Percentiles rank a stretch among this genome's conserved stretches.
phyloP scores from a whole-genome alignment of 2,797 vertebrate species.

The Halcyon chelicuti region DNA sequence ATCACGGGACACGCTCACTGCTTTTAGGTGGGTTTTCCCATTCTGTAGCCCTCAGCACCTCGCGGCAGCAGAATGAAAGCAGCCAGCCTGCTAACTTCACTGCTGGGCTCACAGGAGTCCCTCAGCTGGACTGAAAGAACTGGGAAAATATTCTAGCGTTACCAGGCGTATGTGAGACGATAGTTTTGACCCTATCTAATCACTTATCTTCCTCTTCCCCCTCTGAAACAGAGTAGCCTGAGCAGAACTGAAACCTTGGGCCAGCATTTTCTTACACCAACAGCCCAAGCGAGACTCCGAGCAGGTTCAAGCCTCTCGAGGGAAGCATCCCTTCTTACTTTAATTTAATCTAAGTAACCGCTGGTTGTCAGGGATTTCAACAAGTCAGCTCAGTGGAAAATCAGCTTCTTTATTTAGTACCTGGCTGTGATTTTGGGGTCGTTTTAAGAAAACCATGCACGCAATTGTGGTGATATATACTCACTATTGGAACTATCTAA shows the following conservation, averaged over 20 bases:
- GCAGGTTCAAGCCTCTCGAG: not conserved
- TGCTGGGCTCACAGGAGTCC: not conserved
- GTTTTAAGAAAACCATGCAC: not conserved
- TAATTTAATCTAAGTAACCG: not conserved
- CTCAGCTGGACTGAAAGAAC: not conserved
- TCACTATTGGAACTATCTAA: not conserved
- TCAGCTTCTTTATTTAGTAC: not conserved
- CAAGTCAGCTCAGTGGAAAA: not conserved
- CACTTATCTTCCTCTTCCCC: not conserved
- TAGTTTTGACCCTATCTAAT: not conserved
- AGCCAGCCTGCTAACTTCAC: not conserved
- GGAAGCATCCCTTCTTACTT: not conserved
- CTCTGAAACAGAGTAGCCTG: not conserved
- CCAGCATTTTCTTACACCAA: slow-evolving; percentile 13
- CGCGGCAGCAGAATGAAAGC: not conserved
- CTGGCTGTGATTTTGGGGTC: not conserved
- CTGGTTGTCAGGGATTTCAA: not conserved
- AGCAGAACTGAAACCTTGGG: not conserved
- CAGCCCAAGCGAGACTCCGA: not conserved
- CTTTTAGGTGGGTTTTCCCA: not conserved
- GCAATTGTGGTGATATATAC: not conserved
- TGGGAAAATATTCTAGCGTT: slow-evolving; percentile 5
- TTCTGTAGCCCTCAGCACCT: not conserved
- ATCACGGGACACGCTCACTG: not conserved
- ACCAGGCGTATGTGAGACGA: not conserved